Base-by-base conservation (phyloP, 1,140 invertebrate genomes). In the Drosophila murphyi region DNA sequence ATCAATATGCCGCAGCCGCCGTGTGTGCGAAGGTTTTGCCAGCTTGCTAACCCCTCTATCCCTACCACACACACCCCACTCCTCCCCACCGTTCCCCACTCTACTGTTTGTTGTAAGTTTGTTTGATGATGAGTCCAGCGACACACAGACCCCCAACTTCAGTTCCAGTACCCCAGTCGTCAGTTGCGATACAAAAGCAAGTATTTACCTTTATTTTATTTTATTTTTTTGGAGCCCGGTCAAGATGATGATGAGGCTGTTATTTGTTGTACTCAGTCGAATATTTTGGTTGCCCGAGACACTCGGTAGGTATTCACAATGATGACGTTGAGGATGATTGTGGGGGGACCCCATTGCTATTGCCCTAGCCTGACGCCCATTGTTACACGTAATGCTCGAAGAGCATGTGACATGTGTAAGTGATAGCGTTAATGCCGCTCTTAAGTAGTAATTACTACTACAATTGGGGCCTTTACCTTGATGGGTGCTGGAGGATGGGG, bases 391-490 rank as follows among this genome's bases (percentile, higher is more conserved):
- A 88, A 88, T 88, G 83, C 73, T 56, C 77, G 85, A 88, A 76
- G 64, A 89, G 60, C 83, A 80, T 88, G 83, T 88, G 83, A 88
- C 83, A 88, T 88, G 83, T 88, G 83, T 88, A 88, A 88, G 83
- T 88, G 83, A 88, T 88, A 88, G 85, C 80, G 77, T 88, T 89
- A 88, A 88, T 88, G 83, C 83, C 63, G 85, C 80, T 74, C 82
- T 88, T 88, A 88, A 88, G 83, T 88, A 88, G 83, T 88, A 88
- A 88, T 88, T 88, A 89, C 87, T 78, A 69, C 85, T 78, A 83
- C 83, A 88, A 88, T 88, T 89, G 83, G 85, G 80, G 80, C 76
- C 82, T 77, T 74, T 83, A 43, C 29, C 34, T 28, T 7, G 32
- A 76, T 47, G 47, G 65, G 39, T 20, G 20, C 20, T 20, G 5